phyloP scores from a whole-genome alignment of 2,888 invertebrate species.

The Blastobasis adustella region DNA sequence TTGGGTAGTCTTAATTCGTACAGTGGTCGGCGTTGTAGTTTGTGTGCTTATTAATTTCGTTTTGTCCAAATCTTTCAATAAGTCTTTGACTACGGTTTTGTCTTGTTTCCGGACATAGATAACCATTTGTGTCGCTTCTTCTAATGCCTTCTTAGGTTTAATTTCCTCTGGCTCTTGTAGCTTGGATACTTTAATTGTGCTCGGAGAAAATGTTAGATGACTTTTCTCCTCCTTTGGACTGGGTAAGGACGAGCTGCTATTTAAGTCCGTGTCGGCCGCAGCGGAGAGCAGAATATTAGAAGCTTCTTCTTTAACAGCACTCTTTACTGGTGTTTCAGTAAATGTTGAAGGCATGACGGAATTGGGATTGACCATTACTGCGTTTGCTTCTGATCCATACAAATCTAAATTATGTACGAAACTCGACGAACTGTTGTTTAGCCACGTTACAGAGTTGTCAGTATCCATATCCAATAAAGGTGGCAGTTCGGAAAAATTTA shows the following conservation, averaged over 20 bases:
- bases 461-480: slow-evolving; percentile 80
- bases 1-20: slow-evolving; percentile 58
- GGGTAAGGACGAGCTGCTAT: slow-evolving; percentile 59
- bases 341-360: slow-evolving; percentile 89
- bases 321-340: slow-evolving; percentile 65
- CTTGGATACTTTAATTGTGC: slow-evolving; percentile 78
- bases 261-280: slow-evolving; percentile 42
- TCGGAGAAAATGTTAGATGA: slow-evolving; percentile 82
- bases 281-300: slow-evolving; percentile 62
- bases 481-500: slow-evolving; percentile 78
- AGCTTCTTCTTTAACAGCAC: slow-evolving; percentile 63
- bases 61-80: slow-evolving; percentile 74
- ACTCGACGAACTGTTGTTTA: slow-evolving; percentile 74
- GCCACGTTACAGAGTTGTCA: slow-evolving; percentile 74
- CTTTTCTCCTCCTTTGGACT: slow-evolving; percentile 81
- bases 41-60: slow-evolving; percentile 35
- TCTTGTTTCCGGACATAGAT: slow-evolving; percentile 64
- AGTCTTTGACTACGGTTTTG: slow-evolving; percentile 78
- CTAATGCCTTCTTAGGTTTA: slow-evolving; percentile 39
- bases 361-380: slow-evolving; percentile 92
- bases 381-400: slow-evolving; percentile 81
- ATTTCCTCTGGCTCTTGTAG: slow-evolving; percentile 50
- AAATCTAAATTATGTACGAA: slow-evolving; percentile 81
- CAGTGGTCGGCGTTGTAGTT: slow-evolving; percentile 36
- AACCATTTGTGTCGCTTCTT: slow-evolving; percentile 69